phyloP scores from a whole-genome alignment of 1,140 invertebrate genomes.

The Psix sp. region DNA sequence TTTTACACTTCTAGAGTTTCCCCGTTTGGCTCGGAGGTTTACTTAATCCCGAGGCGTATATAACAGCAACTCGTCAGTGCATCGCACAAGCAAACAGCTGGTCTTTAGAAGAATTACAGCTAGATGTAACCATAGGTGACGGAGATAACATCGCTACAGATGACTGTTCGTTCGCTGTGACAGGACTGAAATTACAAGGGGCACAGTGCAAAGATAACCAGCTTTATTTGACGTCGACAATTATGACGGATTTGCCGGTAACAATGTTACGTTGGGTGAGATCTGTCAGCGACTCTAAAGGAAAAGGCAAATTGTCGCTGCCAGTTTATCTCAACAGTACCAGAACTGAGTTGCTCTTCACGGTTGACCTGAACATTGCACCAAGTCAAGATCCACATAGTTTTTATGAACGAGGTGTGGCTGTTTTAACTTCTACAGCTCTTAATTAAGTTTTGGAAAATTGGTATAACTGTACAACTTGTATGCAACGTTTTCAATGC shows the following conservation, averaged over 20 bases:
- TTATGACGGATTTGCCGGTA: conserved; percentile 94
- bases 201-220: conserved; percentile 94
- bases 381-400: conserved; percentile 91
- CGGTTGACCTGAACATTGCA: conserved; percentile 93
- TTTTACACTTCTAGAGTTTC: conserved; percentile 82
- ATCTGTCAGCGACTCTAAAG: conserved; percentile 78
- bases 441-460: conserved; percentile 82
- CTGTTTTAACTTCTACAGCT: conserved; percentile 92
- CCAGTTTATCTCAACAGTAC: conserved; percentile 99
- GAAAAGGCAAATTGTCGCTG: conserved; percentile 86
- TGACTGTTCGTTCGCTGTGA: conserved; percentile 89
- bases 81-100: conserved; percentile 95
- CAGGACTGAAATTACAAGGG: conserved; percentile 95
- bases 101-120: conserved; percentile 95
- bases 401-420: conserved; percentile 98
- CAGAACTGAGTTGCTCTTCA: conserved; percentile 95
- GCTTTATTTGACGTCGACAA: conserved; percentile 92
- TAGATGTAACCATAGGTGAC: conserved; percentile 86
- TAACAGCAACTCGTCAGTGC: conserved; percentile 98
- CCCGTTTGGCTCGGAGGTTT: conserved; percentile 97
- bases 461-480: background rate
- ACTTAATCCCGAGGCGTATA: conserved; percentile 98
- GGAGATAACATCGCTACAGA: conserved; percentile 80
- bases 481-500: no score
- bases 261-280: conserved; percentile 93